Evolutionary conservation across 30 jellyfish, hydroid and myxozoan species (phyloP).

Genomic region (Pelagia noctiluca): DNA sequence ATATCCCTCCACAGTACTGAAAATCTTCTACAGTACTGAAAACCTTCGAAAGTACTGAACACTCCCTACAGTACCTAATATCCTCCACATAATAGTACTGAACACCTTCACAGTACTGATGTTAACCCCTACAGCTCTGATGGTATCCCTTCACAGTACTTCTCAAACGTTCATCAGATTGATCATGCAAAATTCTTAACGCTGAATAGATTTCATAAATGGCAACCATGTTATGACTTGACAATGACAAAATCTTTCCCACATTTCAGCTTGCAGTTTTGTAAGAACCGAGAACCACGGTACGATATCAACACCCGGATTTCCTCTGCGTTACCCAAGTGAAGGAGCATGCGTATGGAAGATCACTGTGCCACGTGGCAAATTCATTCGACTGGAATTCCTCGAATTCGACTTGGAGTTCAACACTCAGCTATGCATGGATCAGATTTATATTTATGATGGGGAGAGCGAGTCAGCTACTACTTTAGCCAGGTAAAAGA

Average conservation of each 20-base stretch:
- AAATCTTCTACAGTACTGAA: too few species aligned
- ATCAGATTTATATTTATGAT: constrained; percentile 73
- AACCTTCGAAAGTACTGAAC: too few species aligned
- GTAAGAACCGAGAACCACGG: constrained; percentile 38
- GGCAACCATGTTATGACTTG: not conserved
- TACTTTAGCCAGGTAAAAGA: constrained; percentile 35
- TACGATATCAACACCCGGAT: constrained; percentile 85
- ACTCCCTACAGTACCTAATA: too few species aligned
- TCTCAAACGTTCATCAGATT: too few species aligned
- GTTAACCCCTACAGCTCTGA: too few species aligned
- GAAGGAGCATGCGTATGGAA: constrained; percentile 86
- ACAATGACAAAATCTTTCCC: not conserved
- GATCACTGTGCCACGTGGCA: constrained; percentile 69
- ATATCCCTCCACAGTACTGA: too few species aligned
- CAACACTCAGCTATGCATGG: constrained; percentile 79
- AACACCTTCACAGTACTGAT: too few species aligned
- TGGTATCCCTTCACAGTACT: too few species aligned
- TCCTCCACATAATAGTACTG: too few species aligned
- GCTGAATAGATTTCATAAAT: too few species aligned
- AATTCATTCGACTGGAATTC: constrained; percentile 76
- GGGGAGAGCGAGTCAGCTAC: constrained; percentile 56
- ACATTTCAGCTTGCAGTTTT: constrained; percentile 74
- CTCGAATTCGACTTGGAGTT: constrained; percentile 81
- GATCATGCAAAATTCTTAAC: too few species aligned
- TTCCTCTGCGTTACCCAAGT: constrained; percentile 87